Evolutionary conservation across 2,797 vertebrate genomes (phyloP).

Genomic region (Lithobates pipiens): DNA sequence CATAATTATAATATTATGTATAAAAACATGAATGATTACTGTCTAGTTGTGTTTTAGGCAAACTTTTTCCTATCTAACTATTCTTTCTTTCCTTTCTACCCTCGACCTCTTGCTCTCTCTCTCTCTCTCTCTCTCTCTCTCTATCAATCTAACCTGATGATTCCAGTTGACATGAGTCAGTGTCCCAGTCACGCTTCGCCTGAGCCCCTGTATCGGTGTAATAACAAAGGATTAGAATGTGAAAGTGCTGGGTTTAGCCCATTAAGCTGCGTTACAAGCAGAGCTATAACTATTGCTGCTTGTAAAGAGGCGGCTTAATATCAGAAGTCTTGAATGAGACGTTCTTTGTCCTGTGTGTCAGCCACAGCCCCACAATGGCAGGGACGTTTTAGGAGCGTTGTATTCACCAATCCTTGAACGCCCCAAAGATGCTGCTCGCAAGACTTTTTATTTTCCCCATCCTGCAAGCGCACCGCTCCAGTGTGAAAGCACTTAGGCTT

Average conservation of each 20-base stretch:
- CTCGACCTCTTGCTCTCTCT: neutral
- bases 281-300: neutral
- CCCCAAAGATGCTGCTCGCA: too few relatives aligned
- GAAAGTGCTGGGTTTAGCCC: conserved; percentile 12
- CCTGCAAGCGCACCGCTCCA: too few relatives aligned
- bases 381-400: too few relatives aligned
- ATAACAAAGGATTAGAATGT: conserved; percentile 47
- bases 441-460: too few relatives aligned
- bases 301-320: neutral
- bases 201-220: neutral
- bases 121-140: too few relatives aligned
- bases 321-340: neutral
- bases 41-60: too few relatives aligned
- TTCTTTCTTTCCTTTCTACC: too few relatives aligned
- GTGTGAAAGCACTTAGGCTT: too few relatives aligned
- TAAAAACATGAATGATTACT: too few relatives aligned
- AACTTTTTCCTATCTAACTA: too few relatives aligned
- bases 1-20: too few relatives aligned
- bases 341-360: neutral
- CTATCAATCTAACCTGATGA: neutral
- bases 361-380: neutral
- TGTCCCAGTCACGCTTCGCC: neutral
- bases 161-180: neutral
- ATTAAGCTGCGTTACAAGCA: conserved; percentile 9
- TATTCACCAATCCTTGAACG: too few relatives aligned